Evolutionary conservation across 1,140 invertebrate species (phyloP), one percentile per base, ranked within the genome.

Genomic region (Papilio xuthus): DNA sequence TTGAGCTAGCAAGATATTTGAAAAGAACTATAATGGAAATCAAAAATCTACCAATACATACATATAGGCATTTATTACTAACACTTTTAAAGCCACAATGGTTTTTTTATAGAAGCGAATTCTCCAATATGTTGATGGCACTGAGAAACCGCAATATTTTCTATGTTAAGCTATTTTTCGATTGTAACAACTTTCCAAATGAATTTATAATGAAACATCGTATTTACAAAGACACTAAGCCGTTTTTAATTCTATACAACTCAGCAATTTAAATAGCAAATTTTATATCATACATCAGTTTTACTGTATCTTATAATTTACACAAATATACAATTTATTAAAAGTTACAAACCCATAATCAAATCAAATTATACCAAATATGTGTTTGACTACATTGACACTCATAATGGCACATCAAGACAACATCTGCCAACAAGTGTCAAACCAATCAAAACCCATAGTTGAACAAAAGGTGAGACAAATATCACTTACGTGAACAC

Each of bases 191-290:
- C 44, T 47, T 15, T 47, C 44, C 15, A 13, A 47, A 13, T 47
- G 44, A 47, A 47, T 47, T 47, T 4, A 44, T 15, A 44, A 47
- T 10, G 12, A 60, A 60, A 23, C 26, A 4, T 60, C 9, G 20
- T 60, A 26, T 60, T 60, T 23, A 60, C 23, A 60, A 26, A 18
- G 18, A 50, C 0, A 9, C 10, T 10, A 26, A 12, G 20, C 10
- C 15, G 4, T 67, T 67, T 67, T 32, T 67, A 28, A 67, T 67
- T 28, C 60, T 67, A 67, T 67, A 67, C 60, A 67, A 67, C 60
- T 67, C 26, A 67, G 15, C 18, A 4, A 67, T 32, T 67, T 7
- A 67, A 67, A 67, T 32, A 60, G 20, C 20, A 67, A 67, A 32
- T 67, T 32, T 15, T 28, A 28, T 7, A 28, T 37, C 32, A 15